Base-by-base conservation (phyloP, 2,113 vertebrate genomes). In the Gallinago jamesoni region DNA sequence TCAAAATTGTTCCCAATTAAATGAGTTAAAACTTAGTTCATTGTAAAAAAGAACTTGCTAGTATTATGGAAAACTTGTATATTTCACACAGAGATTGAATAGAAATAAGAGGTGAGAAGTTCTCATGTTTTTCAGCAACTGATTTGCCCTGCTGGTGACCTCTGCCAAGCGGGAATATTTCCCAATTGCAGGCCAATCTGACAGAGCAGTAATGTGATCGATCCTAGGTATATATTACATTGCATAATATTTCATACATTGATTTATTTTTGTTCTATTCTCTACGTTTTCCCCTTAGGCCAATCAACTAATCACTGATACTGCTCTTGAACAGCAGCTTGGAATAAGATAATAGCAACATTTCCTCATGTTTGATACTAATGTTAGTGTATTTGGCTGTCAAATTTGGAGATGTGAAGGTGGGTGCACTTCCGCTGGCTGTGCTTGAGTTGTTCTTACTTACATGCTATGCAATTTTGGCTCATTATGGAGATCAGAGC, bases 231-330 rank as follows among this genome's bases (percentile, higher is more conserved):
- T 82, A 50, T 79, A 73, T 95, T 93, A 80, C 82, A 92, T 39
- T 70, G 59, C 69, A 47, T 31, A 85, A 89, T 59, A 43, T 96
- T 97, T 95, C 77, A 93, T 86, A 80, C 69, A 88, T 93, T 62
- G 88, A 97, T 97, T 97, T 97, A 90, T 92, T 93, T 93, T 92
- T 75, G 24, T 81, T 90, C 81, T 91, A 37, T 96, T 97, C 56
- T 82, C 84, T 7, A 7, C 74, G 28, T 89, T 97, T 96, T 92
- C 81, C 88, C 88, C 88, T 91, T 74, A 92, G 88, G 69, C 83
- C 69, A 81, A 95, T 98, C 39, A 52, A 89, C 98, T 98, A 96
- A 92, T 97, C 83, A 95, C 67, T 93, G 78, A 85, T 95, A 52
- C 82, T 90, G 81, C 69, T 96, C 86, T 87, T 67, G 41, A 76